Base-by-base conservation (phyloP, 2,888 invertebrate genomes). In the Nephrocerus scutellatus region DNA sequence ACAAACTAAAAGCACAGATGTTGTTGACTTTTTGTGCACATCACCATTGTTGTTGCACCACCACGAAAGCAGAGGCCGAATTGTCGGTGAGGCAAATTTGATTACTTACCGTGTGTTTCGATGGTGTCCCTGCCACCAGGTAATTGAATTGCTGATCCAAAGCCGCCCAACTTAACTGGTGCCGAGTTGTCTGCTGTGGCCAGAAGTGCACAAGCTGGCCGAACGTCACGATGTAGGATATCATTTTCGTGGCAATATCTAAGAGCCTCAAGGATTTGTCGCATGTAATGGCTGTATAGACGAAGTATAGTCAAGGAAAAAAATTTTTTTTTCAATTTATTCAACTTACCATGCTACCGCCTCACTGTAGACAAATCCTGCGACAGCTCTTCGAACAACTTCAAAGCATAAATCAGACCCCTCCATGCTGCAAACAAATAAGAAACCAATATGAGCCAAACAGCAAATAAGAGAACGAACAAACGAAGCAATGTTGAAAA, bases 331-430 rank as follows among this genome's bases (percentile, higher is more conserved):
- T n/a, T n/a, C n/a, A n/a, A n/a, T n/a, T n/a, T n/a, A n/a, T n/a
- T n/a, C n/a, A 44, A 65, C 73, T 75, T 73, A 93, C 95, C 95
- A 96, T 50, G 95, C 93, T 37, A 98, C 98, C 28, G 96, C 93
- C 74, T 98, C 98, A 62, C 97, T 98, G 73, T 98, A 98, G 43
- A 95, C 95, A 71, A 98, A 98, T 48, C 98, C 97, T 36, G 92
- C 87, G 21, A 85, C 82, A 16, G 97, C 97, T 61, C 96, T 78
- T 58, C 93, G 82, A 18, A 95, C 96, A 50, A 97, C 91, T 75
- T 98, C 98, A 71, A 91, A 95, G 71, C 96, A 97, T 52, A 98
- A 79, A 71, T 98, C 98, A 31, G 92, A 89, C 30, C 98, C 98
- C 68, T 97, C 96, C 90, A 96, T 91, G 70, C 95, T 93, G 76